Percentiles rank a stretch among this genome's conserved stretches.
phyloP scores from a whole-genome alignment of 2,797 vertebrate genomes.

The Trachops cirrhosus region DNA sequence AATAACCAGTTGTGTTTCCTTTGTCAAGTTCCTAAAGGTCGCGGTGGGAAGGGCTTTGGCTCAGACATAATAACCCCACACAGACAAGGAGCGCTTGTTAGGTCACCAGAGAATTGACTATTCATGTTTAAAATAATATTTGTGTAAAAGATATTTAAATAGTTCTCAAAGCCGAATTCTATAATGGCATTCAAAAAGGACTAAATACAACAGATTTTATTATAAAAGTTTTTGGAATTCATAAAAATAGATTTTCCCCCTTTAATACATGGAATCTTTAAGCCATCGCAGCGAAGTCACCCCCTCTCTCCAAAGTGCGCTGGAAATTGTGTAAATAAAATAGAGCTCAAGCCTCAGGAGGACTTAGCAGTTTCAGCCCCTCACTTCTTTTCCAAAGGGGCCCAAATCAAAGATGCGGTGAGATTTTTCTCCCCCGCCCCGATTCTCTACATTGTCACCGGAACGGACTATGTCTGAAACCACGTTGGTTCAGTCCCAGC shows the following conservation, averaged over 20 bases:
- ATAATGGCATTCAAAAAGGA: background rate
- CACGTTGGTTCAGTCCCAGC: background rate
- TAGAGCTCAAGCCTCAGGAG: background rate
- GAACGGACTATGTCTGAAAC: background rate
- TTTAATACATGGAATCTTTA: background rate
- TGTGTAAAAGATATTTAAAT: conserved; percentile 17
- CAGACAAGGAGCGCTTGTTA: conserved; percentile 20
- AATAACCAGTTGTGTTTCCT: background rate
- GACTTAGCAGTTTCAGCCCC: background rate
- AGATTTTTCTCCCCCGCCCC: background rate
- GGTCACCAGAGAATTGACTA: background rate
- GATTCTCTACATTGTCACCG: background rate
- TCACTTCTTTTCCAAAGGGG: background rate
- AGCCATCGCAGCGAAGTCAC: background rate
- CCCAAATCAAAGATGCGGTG: background rate
- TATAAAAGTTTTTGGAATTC: background rate
- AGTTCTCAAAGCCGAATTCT: background rate
- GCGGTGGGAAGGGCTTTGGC: background rate
- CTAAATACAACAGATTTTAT: background rate
- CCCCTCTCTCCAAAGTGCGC: background rate
- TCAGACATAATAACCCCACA: background rate
- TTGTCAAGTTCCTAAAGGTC: conserved; percentile 5
- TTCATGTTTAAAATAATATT: conserved; percentile 69
- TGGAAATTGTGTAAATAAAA: background rate
- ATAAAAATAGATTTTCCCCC: background rate